Conservation (phyloP, 2,888 invertebrate species). For the Noctua janthe region DNA sequence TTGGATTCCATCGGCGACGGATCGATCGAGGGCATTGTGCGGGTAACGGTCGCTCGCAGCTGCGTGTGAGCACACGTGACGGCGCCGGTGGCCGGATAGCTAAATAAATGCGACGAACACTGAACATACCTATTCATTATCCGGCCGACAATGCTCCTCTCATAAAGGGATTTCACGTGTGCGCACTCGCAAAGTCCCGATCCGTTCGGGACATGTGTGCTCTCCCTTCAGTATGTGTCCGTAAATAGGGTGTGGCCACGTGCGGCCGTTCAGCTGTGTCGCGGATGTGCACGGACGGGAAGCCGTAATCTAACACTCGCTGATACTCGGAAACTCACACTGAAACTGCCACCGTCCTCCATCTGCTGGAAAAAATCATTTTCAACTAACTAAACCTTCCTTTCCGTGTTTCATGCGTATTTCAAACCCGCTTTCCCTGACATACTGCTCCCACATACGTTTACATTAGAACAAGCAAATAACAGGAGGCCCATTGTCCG, state of each 20-base stretch:
- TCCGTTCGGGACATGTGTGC: conserved; percentile 90
- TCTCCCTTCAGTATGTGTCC: conserved; percentile 89
- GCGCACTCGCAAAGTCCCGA: conserved; percentile 89
- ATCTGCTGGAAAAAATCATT: conserved; percentile 42
- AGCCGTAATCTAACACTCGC: conserved; percentile 88
- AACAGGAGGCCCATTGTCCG: conserved; percentile 81
- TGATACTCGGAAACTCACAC: conserved; percentile 79
- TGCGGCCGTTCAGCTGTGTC: conserved; percentile 89
- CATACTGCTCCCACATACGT: conserved; percentile 13
- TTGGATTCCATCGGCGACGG: conserved; percentile 86
- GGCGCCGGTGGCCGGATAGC: conserved; percentile 89
- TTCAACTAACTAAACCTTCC: conserved; percentile 8
- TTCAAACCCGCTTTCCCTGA: conserved; percentile 15
- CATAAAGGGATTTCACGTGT: conserved; percentile 90
- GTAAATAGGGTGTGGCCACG: conserved; percentile 91
- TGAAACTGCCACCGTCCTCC: conserved; percentile 72
- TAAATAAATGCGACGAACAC: conserved; percentile 88
- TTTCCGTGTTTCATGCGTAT: conserved; percentile 2
- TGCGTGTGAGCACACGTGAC: conserved; percentile 89
- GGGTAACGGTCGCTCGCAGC: conserved; percentile 90
- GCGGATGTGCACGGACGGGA: conserved; percentile 89
- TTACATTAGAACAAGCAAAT: conserved; percentile 77
- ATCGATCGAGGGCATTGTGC: conserved; percentile 90
- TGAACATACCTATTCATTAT: conserved; percentile 89
- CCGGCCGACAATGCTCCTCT: conserved; percentile 87